Conservation (phyloP, 2,113 vertebrate genomes). For the Carassius carassius region DNA sequence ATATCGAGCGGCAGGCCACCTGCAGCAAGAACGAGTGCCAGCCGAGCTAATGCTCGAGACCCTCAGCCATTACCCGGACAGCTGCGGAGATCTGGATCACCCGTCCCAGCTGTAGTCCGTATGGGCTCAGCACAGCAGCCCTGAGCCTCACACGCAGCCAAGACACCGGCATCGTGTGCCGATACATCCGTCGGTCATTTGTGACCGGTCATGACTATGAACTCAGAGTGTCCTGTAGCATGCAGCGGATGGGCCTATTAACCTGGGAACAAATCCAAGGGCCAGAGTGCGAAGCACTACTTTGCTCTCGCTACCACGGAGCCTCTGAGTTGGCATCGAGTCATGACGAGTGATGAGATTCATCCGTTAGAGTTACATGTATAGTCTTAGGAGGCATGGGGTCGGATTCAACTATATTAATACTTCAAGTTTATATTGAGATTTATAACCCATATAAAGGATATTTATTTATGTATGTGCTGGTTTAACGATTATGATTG, state of each 20-base stretch:
- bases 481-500: conserved; percentile 70
- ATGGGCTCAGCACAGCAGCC: conserved; percentile 30
- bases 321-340: conserved; percentile 42
- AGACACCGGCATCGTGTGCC: conserved; percentile 25
- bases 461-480: conserved; percentile 82
- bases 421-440: conserved; percentile 72
- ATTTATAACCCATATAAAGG: conserved; percentile 78
- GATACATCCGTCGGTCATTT: conserved; percentile 47
- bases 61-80: conserved; percentile 63
- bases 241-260: conserved; percentile 41
- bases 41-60: conserved; percentile 79
- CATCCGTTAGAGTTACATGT: conserved; percentile 44
- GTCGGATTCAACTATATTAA: conserved; percentile 57
- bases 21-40: conserved; percentile 96
- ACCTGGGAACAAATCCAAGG: conserved; percentile 37
- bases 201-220: conserved; percentile 52
- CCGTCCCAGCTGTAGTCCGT: conserved; percentile 33
- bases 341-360: conserved; percentile 46
- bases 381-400: conserved; percentile 43
- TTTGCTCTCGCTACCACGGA: conserved; percentile 31
- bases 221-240: conserved; percentile 52
- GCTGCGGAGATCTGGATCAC: conserved; percentile 61
- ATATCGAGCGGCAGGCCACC: conserved; percentile 94
- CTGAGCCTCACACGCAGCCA: conserved; percentile 41
- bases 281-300: conserved; percentile 29